Evolutionary conservation across 2,797 vertebrate genomes (phyloP), one percentile per base, ranked within the genome.

Genomic region (Thamnophis elegans): DNA sequence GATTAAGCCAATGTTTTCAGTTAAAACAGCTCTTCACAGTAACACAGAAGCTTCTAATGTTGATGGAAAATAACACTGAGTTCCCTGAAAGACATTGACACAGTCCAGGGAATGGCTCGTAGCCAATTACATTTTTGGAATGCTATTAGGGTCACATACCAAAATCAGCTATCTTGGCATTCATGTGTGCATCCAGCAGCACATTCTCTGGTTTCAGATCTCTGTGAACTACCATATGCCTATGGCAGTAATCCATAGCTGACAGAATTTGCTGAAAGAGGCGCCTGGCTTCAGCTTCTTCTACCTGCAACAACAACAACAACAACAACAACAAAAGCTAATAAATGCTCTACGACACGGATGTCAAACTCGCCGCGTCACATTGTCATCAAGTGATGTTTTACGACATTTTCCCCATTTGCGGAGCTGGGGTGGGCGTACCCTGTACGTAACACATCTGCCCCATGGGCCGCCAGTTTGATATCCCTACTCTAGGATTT

Each of bases 251-350:
- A 97, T 99, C 99, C 89, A 99, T 99, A 0, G 98, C 99, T 0
- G 99, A 99, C 94, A 99, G 98, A 92, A 99, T 99, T 98, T 99
- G 99, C 98, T 99, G 99, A 96, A 99, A 99, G 94, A 99, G 99
- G 56, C 99, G 98, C 0, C 99, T 97, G 22, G 99, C 99, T 96
- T 99, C 99, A 25, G 97, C 95, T 96, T 99, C 99, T 94, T 99
- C 99, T 73, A 99, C 99, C 99, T 99, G 87, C 53, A 88, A 88
- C 6, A 11, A 78, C 73, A 10, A 47, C 36, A 78, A 32, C 5
- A 68, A 65, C 62, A 32, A 32, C 65, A 68, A 32, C 5, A 68
- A 16, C 65, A 78, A 22, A 11, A 47, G 20, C 36, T 22, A 96
- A 94, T 92, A 0, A 14, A 88, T 10, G 1, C 68, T 59, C 60